phyloP scores from a whole-genome alignment of 2,113 vertebrate species.

The Gambusia holbrooki region DNA sequence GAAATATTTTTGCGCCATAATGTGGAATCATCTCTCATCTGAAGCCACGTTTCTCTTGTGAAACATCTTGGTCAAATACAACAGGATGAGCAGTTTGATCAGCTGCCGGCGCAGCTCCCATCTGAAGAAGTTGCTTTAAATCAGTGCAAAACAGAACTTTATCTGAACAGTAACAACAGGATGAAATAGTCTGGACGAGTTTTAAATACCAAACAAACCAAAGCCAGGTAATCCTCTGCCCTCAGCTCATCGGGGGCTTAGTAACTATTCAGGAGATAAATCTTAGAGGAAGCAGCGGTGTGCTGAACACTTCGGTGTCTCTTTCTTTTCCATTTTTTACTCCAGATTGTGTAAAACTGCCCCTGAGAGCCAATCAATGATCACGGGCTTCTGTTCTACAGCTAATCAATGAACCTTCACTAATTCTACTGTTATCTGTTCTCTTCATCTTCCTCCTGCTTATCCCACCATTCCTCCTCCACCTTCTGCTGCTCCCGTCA shows the following conservation, averaged over 20 bases:
- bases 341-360: conserved; percentile 70
- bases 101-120: background rate
- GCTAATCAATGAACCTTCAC: conserved; percentile 72
- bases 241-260: no score
- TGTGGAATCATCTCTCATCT: no score
- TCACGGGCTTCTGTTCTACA: conserved; percentile 60
- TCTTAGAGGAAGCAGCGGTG: background rate
- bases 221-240: no score
- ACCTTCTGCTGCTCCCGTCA: background rate
- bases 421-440: conserved; percentile 74
- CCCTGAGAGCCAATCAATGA: conserved; percentile 72
- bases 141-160: no score
- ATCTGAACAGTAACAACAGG: background rate
- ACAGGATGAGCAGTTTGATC: background rate
- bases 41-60: no score
- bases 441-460: conserved; percentile 58
- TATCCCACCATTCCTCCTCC: conserved; percentile 18
- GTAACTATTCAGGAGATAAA: no score
- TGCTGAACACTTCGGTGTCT: conserved; percentile 2
- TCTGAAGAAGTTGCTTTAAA: no score
- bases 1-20: no score
- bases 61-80: background rate
- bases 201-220: no score
- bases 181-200: background rate
- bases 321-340: conserved; percentile 35